Conservation (phyloP, 2,888 invertebrate genomes). For the Apamea sordens region DNA sequence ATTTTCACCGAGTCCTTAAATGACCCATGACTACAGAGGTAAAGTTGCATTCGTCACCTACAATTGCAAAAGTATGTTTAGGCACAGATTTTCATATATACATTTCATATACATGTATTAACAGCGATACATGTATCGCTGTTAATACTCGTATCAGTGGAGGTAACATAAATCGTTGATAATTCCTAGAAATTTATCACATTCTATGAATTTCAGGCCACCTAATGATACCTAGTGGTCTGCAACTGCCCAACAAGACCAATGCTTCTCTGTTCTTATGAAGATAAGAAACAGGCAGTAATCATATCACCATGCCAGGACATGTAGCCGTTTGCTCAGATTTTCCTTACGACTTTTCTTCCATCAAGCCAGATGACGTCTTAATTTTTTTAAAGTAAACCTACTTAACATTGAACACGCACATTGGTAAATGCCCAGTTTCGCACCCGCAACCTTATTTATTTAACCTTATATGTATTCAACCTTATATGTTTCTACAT, state of each 20-base stretch:
- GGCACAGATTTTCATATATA: neutral
- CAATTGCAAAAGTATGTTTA: neutral
- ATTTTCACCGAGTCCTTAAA: slow-evolving; percentile 20
- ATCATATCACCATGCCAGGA: too few species aligned
- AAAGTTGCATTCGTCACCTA: slow-evolving; percentile 4
- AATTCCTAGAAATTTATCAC: neutral
- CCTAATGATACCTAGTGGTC: neutral
- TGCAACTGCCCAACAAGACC: neutral
- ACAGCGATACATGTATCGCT: too few species aligned
- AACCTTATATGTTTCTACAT: slow-evolving; percentile 16
- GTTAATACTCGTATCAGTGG: neutral
- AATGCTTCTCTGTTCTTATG: neutral
- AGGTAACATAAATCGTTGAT: neutral
- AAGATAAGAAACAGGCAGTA: neutral
- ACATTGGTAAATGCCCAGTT: neutral
- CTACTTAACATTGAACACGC: neutral
- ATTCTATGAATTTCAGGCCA: neutral
- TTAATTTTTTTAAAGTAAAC: neutral
- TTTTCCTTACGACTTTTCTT: neutral
- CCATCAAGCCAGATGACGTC: neutral
- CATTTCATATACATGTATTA: too few species aligned
- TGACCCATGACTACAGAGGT: neutral
- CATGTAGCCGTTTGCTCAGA: neutral
- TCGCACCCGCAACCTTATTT: neutral
- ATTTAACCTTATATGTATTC: too few species aligned